phyloP scores from a whole-genome alignment of 2,113 vertebrate species.

The Mesocricetus auratus region DNA sequence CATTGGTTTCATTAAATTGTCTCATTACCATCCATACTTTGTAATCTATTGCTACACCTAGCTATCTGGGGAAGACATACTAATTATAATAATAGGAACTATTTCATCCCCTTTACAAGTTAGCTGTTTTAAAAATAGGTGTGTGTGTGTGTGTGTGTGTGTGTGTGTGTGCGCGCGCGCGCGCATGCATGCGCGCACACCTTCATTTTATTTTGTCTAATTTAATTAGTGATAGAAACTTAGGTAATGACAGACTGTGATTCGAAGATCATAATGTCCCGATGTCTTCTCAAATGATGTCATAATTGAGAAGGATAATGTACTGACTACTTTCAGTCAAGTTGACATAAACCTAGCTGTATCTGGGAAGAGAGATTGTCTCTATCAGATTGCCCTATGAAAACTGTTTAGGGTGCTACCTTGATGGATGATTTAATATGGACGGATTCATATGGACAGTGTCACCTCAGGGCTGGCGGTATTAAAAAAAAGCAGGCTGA shows the following conservation, averaged over 20 bases:
- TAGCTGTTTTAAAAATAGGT: not conserved
- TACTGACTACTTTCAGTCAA: not conserved
- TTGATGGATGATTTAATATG: not conserved
- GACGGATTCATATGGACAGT: not conserved
- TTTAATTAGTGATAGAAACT: conserved; percentile 36
- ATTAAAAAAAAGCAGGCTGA: not conserved
- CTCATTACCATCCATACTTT: conserved; percentile 70
- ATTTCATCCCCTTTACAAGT: not conserved
- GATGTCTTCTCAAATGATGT: not conserved
- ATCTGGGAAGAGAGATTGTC: not conserved
- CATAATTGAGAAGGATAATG: not conserved
- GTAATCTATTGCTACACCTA: conserved; percentile 57
- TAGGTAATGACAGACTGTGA: not conserved
- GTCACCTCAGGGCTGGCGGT: not conserved
- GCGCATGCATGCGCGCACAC: not conserved
- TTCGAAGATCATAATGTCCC: not conserved
- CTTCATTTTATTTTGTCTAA: conserved; percentile 47
- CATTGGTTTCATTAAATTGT: conserved; percentile 45
- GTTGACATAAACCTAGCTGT: not conserved
- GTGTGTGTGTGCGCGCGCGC: not conserved
- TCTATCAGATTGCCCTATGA: not conserved
- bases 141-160: not conserved
- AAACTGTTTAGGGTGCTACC: not conserved
- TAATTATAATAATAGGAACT: conserved; percentile 64
- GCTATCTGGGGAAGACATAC: conserved; percentile 15